Conservation (phyloP, 2,797 vertebrate species). For the Emydoidea blandingii region DNA sequence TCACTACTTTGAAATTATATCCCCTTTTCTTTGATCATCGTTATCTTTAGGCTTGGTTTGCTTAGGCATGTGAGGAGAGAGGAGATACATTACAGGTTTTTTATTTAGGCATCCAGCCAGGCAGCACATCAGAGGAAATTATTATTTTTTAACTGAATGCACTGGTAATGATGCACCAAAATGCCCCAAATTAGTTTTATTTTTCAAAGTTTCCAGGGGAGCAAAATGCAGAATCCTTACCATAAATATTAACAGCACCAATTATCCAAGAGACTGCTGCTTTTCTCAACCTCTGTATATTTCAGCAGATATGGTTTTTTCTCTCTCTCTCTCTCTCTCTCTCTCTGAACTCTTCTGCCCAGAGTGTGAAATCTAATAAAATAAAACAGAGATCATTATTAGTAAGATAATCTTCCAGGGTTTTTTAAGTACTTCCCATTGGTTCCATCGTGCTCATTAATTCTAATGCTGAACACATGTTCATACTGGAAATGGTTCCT, state of each 20-base stretch:
- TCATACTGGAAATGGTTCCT: slow-evolving; percentile 2
- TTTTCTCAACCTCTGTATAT: slow-evolving; percentile 15
- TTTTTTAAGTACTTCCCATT: background rate
- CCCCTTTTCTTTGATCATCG: background rate
- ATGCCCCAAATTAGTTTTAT: slow-evolving; percentile 52
- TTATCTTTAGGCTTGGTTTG: slow-evolving; percentile 30
- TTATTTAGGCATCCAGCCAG: slow-evolving; percentile 40
- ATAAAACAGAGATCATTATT: background rate
- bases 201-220: slow-evolving; percentile 52
- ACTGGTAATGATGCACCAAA: slow-evolving; percentile 37
- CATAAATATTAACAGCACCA: slow-evolving; percentile 52
- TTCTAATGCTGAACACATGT: background rate
- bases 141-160: slow-evolving; percentile 68
- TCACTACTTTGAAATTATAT: background rate
- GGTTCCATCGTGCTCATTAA: slow-evolving; percentile 15
- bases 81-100: background rate
- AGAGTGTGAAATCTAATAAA: slow-evolving; percentile 47
- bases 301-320: slow-evolving; percentile 14
- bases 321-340: background rate
- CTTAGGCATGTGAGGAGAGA: background rate
- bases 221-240: background rate
- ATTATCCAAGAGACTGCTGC: slow-evolving; percentile 24
- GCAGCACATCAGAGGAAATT: slow-evolving; percentile 36
- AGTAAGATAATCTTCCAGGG: background rate
- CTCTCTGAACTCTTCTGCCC: background rate